Evolutionary conservation across 1,140 invertebrate species (phyloP).

Genomic region (Drosophila kanapiae): DNA sequence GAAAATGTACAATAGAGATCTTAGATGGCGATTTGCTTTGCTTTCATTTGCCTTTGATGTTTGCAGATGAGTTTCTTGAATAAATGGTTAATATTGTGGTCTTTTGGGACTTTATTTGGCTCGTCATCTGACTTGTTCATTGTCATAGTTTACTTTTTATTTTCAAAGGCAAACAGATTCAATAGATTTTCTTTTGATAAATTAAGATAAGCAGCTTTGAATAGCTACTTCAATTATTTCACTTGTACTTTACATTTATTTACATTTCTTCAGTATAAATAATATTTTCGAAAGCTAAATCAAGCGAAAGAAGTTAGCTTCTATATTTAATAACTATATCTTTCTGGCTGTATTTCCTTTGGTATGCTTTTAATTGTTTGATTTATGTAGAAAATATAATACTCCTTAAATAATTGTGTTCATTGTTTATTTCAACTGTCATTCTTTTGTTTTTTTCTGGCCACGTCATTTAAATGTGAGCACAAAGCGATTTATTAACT

Average conservation of each 20-base stretch:
- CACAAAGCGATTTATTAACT: constrained; percentile 18
- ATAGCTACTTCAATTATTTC: not conserved
- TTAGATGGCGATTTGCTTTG: not conserved
- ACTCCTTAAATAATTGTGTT: not conserved
- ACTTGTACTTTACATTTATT: not conserved
- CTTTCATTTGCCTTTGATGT: constrained; percentile 7
- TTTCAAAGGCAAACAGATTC: not conserved
- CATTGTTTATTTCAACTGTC: constrained; percentile 1
- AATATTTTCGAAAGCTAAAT: too few relatives aligned
- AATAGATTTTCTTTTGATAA: not conserved
- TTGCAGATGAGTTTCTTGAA: not conserved
- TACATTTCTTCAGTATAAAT: not conserved
- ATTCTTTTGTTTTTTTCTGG: not conserved
- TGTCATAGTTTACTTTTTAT: not conserved
- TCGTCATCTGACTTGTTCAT: not conserved
- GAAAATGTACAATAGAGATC: constrained; percentile 11
- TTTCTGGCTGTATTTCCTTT: not conserved
- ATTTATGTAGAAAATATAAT: not conserved
- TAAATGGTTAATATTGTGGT: not conserved
- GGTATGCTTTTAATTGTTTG: not conserved
- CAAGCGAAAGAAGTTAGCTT: too few relatives aligned
- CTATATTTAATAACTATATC: too few relatives aligned
- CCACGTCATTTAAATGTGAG: not conserved
- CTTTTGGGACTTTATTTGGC: not conserved
- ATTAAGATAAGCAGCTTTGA: not conserved